Conservation (phyloP, 2,888 invertebrate genomes). For the Glomeris marginata region DNA sequence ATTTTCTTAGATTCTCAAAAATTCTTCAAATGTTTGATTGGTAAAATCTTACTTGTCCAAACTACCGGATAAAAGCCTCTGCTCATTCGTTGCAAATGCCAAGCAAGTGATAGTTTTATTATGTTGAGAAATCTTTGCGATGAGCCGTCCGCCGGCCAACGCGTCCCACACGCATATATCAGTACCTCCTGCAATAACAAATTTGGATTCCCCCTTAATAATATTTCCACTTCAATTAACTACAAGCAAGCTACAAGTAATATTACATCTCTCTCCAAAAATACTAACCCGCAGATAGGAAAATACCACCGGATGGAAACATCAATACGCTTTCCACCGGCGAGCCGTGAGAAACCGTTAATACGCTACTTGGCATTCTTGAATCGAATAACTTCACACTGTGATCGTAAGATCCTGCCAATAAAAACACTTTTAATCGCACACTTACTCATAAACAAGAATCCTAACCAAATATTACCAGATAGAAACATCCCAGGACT, state of each 20-base stretch:
- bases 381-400: conserved; percentile 75
- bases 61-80: conserved; percentile 71
- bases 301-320: conserved; percentile 74
- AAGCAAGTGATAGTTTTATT: conserved; percentile 90
- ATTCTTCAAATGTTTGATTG: too few species aligned
- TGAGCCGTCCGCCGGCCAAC: conserved; percentile 65
- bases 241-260: too few species aligned
- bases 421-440: not conserved
- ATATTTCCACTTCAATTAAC: too few species aligned
- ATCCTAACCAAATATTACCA: conserved; percentile 33
- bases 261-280: not conserved
- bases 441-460: conserved; percentile 14
- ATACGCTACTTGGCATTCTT: conserved; percentile 48
- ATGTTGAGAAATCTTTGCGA: conserved; percentile 75
- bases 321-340: conserved; percentile 80
- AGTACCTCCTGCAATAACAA: conserved; percentile 48
- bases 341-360: conserved; percentile 68
- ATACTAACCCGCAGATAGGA: conserved; percentile 61
- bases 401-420: conserved; percentile 62
- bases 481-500: conserved; percentile 61
- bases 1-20: too few species aligned
- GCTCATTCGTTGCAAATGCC: conserved; percentile 61
- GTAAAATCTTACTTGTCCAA: conserved; percentile 63
- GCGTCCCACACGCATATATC: conserved; percentile 89
- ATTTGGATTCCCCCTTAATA: too few species aligned